Percentiles rank a stretch among this genome's conserved stretches.
Evolutionary conservation across 2,797 vertebrate genomes (phyloP).

Genomic region (Chaunax sp.): DNA sequence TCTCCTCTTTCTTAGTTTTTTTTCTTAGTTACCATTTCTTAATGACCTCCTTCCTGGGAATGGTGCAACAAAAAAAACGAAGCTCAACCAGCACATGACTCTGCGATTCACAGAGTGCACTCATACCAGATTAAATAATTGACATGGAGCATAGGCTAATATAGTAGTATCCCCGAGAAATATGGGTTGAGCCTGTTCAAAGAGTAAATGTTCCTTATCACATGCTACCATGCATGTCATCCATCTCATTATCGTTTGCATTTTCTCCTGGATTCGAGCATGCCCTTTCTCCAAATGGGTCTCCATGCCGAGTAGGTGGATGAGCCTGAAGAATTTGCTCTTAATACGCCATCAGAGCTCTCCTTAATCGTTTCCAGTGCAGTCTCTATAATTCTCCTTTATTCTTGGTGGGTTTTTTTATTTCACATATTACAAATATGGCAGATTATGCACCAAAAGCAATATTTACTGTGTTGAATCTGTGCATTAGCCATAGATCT

Average conservation of each 20-base stretch:
- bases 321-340: conserved; percentile 33
- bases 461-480: too few relatives aligned
- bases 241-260: conserved; percentile 42
- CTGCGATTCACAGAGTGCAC: conserved; percentile 1
- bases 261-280: conserved; percentile 24
- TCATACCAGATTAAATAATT: conserved; percentile 12
- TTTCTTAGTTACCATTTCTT: too few relatives aligned
- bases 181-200: conserved; percentile 21
- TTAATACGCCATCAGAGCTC: conserved; percentile 28
- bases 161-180: conserved; percentile 16
- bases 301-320: conserved; percentile 38
- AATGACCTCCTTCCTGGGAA: too few relatives aligned
- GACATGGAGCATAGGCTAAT: conserved; percentile 2
- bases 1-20: too few relatives aligned
- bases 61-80: not conserved
- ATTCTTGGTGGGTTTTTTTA: too few relatives aligned
- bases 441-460: too few relatives aligned
- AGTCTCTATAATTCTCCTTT: conserved; percentile 5
- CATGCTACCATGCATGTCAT: conserved; percentile 39
- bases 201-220: conserved; percentile 33
- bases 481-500: too few relatives aligned
- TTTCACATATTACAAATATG: not conserved
- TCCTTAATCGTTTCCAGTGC: conserved; percentile 38
- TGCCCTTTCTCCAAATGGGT: conserved; percentile 42
- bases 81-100: not conserved